A percentile compares a stretch with the other conserved stretches of the same genome.
phyloP scores from a whole-genome alignment of 2,113 vertebrate genomes.

The Plectropomus leopardus region DNA sequence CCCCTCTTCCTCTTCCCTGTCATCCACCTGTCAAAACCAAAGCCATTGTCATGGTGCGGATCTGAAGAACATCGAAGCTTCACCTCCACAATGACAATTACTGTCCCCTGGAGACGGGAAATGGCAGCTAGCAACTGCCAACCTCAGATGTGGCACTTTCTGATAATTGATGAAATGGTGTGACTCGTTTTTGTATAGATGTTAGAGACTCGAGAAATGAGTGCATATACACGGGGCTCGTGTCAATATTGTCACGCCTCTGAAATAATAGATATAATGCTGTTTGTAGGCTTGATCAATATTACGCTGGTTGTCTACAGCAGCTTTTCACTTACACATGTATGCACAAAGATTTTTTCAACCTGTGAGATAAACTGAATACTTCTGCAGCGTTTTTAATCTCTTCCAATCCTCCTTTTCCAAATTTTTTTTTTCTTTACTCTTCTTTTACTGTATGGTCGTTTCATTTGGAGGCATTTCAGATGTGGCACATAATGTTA shows the following conservation, averaged over 20 bases:
- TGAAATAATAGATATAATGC: slow-evolving; percentile 30
- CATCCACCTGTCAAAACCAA: slow-evolving; percentile 76
- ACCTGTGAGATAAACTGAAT: slow-evolving; percentile 3
- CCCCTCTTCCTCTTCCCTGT: slow-evolving; percentile 30
- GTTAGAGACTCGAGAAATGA: neutral
- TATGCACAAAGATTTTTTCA: slow-evolving; percentile 1
- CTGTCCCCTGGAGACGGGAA: slow-evolving; percentile 37
- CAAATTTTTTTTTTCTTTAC: neutral
- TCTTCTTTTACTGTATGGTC: neutral
- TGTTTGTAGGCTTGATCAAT: slow-evolving; percentile 6
- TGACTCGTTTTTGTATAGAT: neutral
- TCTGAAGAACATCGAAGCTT: slow-evolving; percentile 74
- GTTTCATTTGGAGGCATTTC: neutral
- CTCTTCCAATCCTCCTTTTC: neutral
- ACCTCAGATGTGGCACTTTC: slow-evolving; percentile 52
- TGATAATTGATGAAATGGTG: slow-evolving; percentile 57
- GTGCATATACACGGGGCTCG: neutral
- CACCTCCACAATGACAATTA: slow-evolving; percentile 68
- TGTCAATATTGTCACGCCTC: slow-evolving; percentile 14
- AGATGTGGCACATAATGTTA: neutral
- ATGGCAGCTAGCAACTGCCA: slow-evolving; percentile 39
- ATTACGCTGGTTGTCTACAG: neutral
- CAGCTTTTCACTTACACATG: neutral
- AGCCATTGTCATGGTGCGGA: slow-evolving; percentile 85
- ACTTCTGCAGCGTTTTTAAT: slow-evolving; percentile 34